Percentiles rank a stretch among this genome's conserved stretches.
Evolutionary conservation across 2,797 vertebrate species (phyloP).

Genomic region (Kryptopterus vitreolus): DNA sequence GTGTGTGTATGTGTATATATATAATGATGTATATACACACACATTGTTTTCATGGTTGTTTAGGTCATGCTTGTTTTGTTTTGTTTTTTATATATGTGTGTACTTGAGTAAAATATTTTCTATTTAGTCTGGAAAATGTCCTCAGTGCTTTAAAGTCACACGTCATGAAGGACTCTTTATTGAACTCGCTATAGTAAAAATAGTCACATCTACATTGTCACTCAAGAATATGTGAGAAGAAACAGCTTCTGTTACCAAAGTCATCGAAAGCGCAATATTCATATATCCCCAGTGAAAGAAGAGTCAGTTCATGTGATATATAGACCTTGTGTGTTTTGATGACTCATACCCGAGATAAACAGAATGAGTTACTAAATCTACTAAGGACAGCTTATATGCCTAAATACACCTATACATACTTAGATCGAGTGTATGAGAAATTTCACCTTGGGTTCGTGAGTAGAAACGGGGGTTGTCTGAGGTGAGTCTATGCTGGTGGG

Average conservation of each 20-base stretch:
- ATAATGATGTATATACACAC: too few relatives aligned
- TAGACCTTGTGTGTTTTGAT: slow-evolving; percentile 18
- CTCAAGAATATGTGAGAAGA: background rate
- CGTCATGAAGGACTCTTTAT: background rate
- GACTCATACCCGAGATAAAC: slow-evolving; percentile 24
- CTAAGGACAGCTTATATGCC: slow-evolving; percentile 13
- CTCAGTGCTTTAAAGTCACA: background rate
- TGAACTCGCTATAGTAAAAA: background rate
- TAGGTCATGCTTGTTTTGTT: too few relatives aligned
- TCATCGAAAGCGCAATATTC: slow-evolving; percentile 4
- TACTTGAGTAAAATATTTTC: too few relatives aligned
- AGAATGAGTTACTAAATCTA: slow-evolving; percentile 1
- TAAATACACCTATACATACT: background rate
- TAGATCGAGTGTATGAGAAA: background rate
- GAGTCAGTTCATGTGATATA: background rate
- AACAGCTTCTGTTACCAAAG: background rate
- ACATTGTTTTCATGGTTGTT: too few relatives aligned
- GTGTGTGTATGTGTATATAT: too few relatives aligned
- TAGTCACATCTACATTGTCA: background rate
- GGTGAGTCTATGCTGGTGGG: slow-evolving; percentile 84
- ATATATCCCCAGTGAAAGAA: slow-evolving; percentile 8
- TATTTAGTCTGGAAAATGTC: background rate
- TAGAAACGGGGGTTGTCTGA: slow-evolving; percentile 78
- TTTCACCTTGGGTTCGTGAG: slow-evolving; percentile 85
- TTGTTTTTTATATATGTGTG: too few relatives aligned